These are phyloP conservation scores for Gastrophryne carolinensis DNA, from an alignment of 2,797 vertebrate genomes.

Conservation along the genomic window DNA sequence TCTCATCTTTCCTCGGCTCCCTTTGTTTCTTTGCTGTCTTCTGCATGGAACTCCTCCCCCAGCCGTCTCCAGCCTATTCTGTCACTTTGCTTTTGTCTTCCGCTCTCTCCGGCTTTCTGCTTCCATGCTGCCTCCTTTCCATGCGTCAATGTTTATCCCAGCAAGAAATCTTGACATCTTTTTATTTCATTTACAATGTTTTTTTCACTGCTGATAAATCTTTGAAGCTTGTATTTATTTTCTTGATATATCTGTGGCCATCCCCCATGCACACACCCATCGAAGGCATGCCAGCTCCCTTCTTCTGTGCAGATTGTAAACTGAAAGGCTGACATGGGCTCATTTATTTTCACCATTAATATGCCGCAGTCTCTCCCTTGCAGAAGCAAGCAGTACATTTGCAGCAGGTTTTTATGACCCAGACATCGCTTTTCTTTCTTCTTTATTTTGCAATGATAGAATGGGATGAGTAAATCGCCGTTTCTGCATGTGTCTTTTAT, in stretches of 20 bases:
- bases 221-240: neutral
- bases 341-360: neutral
- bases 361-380: neutral
- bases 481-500: neutral
- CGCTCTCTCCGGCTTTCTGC: constrained; percentile 9
- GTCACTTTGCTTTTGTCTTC: constrained; percentile 33
- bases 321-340: neutral
- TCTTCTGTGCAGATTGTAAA: neutral
- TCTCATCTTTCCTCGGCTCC: constrained; percentile 32
- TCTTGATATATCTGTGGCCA: neutral
- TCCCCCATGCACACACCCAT: neutral
- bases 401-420: neutral
- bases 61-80: constrained; percentile 43
- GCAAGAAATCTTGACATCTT: neutral
- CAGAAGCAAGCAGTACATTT: neutral
- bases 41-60: constrained; percentile 52
- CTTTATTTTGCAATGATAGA: neutral
- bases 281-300: neutral
- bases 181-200: neutral
- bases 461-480: neutral
- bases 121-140: constrained; percentile 5
- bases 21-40: constrained; percentile 50
- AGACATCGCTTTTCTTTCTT: neutral
- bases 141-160: constrained; percentile 9
- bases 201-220: neutral